phyloP scores from a whole-genome alignment of 2,113 vertebrate genomes.

The Euleptes europaea region DNA sequence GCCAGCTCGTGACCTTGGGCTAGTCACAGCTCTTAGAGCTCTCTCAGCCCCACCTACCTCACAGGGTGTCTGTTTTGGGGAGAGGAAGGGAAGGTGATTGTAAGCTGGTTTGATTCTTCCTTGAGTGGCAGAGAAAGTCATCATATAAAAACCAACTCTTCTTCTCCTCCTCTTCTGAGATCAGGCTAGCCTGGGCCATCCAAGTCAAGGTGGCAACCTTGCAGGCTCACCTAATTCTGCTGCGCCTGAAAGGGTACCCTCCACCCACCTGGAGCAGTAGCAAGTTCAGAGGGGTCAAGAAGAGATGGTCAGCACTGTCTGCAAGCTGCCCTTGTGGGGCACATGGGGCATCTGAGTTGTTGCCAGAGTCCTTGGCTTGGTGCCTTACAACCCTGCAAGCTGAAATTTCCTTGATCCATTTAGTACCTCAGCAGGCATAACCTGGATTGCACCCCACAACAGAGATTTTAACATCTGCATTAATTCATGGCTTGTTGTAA shows the following conservation, averaged over 20 bases:
- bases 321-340: not conserved
- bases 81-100: too few species aligned
- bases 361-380: too few species aligned
- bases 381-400: not conserved
- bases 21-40: too few species aligned
- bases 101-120: too few species aligned
- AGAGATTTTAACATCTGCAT: not conserved
- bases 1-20: too few species aligned
- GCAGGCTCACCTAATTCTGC: not conserved
- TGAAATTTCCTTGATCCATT: not conserved
- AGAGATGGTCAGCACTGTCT: not conserved
- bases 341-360: not conserved
- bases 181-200: too few species aligned
- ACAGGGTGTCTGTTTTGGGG: too few species aligned
- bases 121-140: too few species aligned
- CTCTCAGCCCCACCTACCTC: too few species aligned
- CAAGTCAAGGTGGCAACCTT: too few species aligned
- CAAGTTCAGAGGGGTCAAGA: not conserved
- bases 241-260: not conserved
- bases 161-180: too few species aligned
- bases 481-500: not conserved
- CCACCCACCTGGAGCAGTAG: not conserved
- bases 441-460: not conserved
- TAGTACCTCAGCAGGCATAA: not conserved
- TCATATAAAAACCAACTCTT: too few species aligned